A percentile compares a stretch with the other conserved stretches of the same genome.
Evolutionary conservation across 1,140 invertebrate genomes (phyloP).

Genomic region (Pseudobourletiella spinata): DNA sequence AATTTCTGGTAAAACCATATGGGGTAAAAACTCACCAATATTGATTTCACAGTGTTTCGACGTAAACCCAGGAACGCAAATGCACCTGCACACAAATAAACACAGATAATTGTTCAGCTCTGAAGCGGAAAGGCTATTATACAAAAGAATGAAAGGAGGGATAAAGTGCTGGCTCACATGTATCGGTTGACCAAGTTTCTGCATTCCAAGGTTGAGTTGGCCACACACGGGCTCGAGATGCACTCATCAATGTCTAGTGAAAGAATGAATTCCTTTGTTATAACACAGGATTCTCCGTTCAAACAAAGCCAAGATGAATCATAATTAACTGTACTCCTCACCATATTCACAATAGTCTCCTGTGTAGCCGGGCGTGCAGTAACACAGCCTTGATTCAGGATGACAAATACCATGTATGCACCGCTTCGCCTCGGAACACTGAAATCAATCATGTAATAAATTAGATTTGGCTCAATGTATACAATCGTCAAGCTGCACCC

Average conservation of each 20-base stretch:
- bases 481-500: no score
- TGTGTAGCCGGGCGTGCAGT: constrained; percentile 47
- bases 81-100: constrained; percentile 53
- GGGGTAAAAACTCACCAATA: constrained; percentile 48
- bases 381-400: no score
- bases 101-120: no score
- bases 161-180: no score
- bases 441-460: constrained; percentile 36
- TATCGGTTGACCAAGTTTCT: constrained; percentile 64
- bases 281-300: no score
- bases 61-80: constrained; percentile 65
- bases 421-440: not conserved
- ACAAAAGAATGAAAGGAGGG: no score
- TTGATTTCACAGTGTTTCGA: constrained; percentile 56
- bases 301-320: no score
- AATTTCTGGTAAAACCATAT: no score
- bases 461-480: no score
- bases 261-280: no score
- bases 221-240: constrained; percentile 46
- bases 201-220: constrained; percentile 46
- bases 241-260: constrained; percentile 48
- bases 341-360: constrained; percentile 61
- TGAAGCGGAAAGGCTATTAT: no score
- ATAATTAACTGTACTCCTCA: no score
- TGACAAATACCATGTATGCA: not conserved